These are phyloP conservation scores for Charina bottae DNA, from an alignment of 2,113 vertebrate genomes.

Conservation along the genomic window DNA sequence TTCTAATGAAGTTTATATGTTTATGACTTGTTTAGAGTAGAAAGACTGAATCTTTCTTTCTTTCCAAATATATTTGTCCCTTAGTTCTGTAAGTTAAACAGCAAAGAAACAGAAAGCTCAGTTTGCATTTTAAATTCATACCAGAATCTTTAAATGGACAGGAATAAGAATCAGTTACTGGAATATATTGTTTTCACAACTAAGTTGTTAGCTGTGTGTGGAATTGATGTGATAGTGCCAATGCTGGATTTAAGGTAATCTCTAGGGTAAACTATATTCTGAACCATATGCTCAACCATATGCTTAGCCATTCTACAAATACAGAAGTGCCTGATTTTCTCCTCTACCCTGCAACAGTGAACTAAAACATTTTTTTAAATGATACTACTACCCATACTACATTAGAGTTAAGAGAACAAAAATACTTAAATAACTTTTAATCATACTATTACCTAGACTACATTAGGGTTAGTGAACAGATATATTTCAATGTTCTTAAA, in stretches of 20 bases:
- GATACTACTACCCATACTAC: not conserved
- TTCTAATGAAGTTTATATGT: not conserved
- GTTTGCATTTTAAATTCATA: conserved; percentile 14
- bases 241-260: not conserved
- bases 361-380: not conserved
- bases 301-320: not conserved
- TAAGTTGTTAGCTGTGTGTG: not conserved
- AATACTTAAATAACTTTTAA: not conserved
- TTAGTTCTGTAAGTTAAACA: not conserved
- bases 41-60: not conserved
- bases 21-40: not conserved
- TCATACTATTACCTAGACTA: not conserved
- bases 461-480: not conserved
- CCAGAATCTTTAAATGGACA: not conserved
- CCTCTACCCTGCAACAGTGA: not conserved
- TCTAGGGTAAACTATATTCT: not conserved
- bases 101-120: not conserved
- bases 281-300: not conserved
- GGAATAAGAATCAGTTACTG: not conserved
- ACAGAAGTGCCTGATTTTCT: not conserved
- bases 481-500: not conserved
- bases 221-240: not conserved
- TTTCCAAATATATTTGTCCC: not conserved
- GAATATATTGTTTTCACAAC: not conserved
- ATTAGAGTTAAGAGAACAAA: not conserved